phyloP scores from a whole-genome alignment of 1,140 invertebrate species.

The Sesamia nonagrioides region DNA sequence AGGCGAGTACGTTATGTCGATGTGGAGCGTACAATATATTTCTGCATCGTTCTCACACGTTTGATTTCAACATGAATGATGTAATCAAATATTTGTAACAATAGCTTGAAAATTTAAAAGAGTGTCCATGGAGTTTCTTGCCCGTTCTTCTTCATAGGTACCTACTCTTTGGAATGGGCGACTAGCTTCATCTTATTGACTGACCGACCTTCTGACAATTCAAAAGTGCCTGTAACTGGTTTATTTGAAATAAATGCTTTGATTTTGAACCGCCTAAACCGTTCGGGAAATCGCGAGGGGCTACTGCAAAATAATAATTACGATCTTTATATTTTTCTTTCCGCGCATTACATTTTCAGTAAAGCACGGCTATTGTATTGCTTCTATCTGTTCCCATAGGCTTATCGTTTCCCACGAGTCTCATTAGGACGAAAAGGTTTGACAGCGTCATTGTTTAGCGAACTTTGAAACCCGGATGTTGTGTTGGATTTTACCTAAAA shows the following conservation, averaged over 20 bases:
- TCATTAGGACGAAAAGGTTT: background rate
- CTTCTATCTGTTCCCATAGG: background rate
- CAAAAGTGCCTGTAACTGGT: no score
- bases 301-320: background rate
- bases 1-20: background rate
- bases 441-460: conserved; percentile 5
- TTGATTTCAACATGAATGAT: no score
- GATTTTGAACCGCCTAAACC: background rate
- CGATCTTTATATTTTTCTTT: background rate
- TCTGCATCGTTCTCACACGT: no score
- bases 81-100: no score
- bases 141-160: no score
- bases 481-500: background rate
- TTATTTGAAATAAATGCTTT: no score
- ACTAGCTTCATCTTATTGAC: no score
- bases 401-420: conserved; percentile 11
- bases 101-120: no score
- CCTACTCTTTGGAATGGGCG: no score
- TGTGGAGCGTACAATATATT: no score
- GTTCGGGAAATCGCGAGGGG: conserved; percentile 4
- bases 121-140: no score
- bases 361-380: background rate
- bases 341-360: background rate
- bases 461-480: background rate
- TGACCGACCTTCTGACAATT: no score